Evolutionary conservation across 2,113 vertebrate genomes (phyloP).

Genomic region (Urocitellus parryii): DNA sequence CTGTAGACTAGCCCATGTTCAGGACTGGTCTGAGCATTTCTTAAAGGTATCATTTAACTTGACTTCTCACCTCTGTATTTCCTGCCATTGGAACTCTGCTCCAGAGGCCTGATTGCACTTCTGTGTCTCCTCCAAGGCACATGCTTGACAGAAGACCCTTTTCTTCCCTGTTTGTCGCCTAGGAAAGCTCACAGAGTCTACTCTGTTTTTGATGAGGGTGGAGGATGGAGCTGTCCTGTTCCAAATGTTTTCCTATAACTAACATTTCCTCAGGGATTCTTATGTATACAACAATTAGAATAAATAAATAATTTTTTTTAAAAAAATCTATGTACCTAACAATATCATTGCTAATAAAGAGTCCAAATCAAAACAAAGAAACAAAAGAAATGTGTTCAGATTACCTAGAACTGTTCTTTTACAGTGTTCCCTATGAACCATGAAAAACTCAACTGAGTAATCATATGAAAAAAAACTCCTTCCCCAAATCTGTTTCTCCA

Average conservation of each 20-base stretch:
- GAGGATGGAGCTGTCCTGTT: rapidly evolving
- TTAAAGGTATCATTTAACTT: neutral
- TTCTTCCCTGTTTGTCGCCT: neutral
- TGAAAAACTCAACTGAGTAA: neutral
- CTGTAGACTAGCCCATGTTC: neutral
- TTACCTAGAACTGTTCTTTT: neutral
- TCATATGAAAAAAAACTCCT: neutral
- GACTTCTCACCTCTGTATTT: neutral
- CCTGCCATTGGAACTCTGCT: neutral
- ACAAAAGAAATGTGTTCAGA: neutral
- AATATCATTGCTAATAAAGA: too few relatives aligned
- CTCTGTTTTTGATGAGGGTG: neutral
- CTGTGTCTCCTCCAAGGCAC: neutral
- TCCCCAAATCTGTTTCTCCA: neutral
- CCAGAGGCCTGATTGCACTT: neutral
- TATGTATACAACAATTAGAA: too few relatives aligned
- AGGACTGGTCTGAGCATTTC: neutral
- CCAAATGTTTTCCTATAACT: neutral
- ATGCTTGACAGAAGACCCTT: rapidly evolving
- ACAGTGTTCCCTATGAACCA: neutral
- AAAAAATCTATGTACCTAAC: too few relatives aligned
- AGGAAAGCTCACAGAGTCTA: neutral
- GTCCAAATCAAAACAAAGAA: too few relatives aligned
- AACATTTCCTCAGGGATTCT: neutral
- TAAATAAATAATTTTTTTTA: too few relatives aligned